Evolutionary conservation across 2,888 invertebrate genomes (phyloP).

Genomic region (Brachypalpus laphriformis): DNA sequence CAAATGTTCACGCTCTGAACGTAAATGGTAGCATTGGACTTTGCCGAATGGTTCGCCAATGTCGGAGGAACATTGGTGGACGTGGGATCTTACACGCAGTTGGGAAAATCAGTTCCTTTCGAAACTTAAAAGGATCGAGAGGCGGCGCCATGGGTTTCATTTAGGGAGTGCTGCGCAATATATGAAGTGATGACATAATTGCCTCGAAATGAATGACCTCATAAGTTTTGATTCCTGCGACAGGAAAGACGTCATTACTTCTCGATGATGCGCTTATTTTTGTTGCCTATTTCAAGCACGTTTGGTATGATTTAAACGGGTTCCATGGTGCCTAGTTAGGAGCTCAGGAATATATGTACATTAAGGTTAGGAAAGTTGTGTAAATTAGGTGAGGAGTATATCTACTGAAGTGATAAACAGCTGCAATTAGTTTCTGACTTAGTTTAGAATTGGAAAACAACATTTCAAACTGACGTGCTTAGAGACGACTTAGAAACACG

Average conservation of each 20-base stretch:
- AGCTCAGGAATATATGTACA: background rate
- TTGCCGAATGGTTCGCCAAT: background rate
- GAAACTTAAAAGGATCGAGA: background rate
- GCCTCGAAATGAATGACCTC: too few relatives aligned
- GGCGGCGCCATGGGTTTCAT: background rate
- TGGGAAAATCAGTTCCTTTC: background rate
- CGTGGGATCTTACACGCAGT: slow-evolving; percentile 14
- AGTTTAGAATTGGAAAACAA: too few relatives aligned
- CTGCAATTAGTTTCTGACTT: too few relatives aligned
- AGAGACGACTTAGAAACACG: too few relatives aligned
- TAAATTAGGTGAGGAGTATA: too few relatives aligned
- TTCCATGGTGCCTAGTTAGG: background rate
- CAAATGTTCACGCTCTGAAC: background rate
- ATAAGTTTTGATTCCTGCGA: background rate
- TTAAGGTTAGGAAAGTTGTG: background rate
- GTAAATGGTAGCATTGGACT: background rate
- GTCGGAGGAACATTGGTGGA: background rate
- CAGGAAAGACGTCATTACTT: background rate
- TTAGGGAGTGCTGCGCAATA: too few relatives aligned
- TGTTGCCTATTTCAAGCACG: background rate
- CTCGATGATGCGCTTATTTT: background rate
- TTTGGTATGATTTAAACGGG: background rate
- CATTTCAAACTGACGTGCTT: too few relatives aligned
- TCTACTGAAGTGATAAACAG: too few relatives aligned
- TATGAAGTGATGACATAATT: too few relatives aligned